Base-by-base conservation (phyloP, 2,888 invertebrate genomes). In the Shargacucullia verbasci region DNA sequence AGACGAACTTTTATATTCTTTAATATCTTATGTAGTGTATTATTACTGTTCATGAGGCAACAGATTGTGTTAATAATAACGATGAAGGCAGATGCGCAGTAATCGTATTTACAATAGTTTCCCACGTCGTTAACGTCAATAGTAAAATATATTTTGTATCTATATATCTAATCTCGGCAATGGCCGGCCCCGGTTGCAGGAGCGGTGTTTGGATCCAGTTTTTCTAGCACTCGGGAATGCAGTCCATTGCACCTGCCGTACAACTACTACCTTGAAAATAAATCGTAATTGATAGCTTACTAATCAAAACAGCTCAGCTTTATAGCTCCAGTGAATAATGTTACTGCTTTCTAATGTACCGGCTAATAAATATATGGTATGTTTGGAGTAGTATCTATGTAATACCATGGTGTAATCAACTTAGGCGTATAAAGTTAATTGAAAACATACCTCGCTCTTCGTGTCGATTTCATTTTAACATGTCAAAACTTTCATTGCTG, bases 171-270 rank as follows among this genome's bases (percentile, higher is more conserved):
- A 88, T 88, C 87, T 86, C 73, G 76, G 79, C 77, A 77, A 78
- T 78, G 63, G 76, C 73, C 75, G 74, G 70, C 64, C 67, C 59
- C 71, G 71, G 68, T 76, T 44, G 76, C 76, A 76, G 78, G 80
- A 81, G 83, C 83, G 72, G 74, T 83, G 71, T 82, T 80, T 73
- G 71, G 80, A 89, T 89, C 93, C 87, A 90, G 92, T 92, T 93
- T 92, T 91, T 92, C 90, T 89, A 87, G 86, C 85, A 76, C 70
- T 78, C 74, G 84, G 88, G 93, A 93, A 92, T 92, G 93, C 87
- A 84, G 92, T 89, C 84, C 73, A 81, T 80, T 83, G 84, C 91
- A 92, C 92, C 92, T 92, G 92, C 86, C 82, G 66, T 47, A 73
- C 70, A 52, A 73, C 76, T 68, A 64, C 55, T 73, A 69, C 73